These are phyloP conservation scores for Heliconius erato DNA, from an alignment of 2,888 invertebrate genomes.

Conservation along the genomic window DNA sequence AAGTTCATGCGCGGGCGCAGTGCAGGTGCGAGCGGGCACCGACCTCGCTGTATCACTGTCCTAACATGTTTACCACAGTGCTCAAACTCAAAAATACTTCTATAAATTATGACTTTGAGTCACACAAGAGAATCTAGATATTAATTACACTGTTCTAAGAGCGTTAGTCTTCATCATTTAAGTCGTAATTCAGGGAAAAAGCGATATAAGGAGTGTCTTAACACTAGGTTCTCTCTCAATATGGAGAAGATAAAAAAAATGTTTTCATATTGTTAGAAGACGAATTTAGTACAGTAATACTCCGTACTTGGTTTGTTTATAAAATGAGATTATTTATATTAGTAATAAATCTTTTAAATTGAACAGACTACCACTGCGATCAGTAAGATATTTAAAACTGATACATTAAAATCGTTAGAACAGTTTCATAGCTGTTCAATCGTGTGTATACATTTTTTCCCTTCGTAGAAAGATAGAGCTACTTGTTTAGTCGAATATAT, in stretches of 20 bases:
- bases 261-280: too few species aligned
- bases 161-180: too few species aligned
- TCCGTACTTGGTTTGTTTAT: too few species aligned
- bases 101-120: background rate
- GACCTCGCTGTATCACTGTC: constrained; percentile 35
- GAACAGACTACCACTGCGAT: background rate
- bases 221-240: too few species aligned
- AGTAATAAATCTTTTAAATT: background rate
- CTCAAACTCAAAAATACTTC: background rate
- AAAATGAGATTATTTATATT: too few species aligned
- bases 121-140: background rate
- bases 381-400: background rate
- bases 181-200: too few species aligned
- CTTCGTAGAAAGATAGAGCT: background rate
- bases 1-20: constrained; percentile 42
- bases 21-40: constrained; percentile 39
- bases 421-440: constrained; percentile 14
- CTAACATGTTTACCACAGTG: background rate
- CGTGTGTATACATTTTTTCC: constrained; percentile 18
- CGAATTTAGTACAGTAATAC: too few species aligned
- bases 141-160: background rate
- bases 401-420: background rate
- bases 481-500: constrained; percentile 22
- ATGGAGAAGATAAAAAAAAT: too few species aligned
- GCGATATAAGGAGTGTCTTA: too few species aligned